Evolutionary conservation across 2,113 vertebrate species (phyloP), one percentile per base, ranked within the genome.

Genomic region (Gallinago undulata): DNA sequence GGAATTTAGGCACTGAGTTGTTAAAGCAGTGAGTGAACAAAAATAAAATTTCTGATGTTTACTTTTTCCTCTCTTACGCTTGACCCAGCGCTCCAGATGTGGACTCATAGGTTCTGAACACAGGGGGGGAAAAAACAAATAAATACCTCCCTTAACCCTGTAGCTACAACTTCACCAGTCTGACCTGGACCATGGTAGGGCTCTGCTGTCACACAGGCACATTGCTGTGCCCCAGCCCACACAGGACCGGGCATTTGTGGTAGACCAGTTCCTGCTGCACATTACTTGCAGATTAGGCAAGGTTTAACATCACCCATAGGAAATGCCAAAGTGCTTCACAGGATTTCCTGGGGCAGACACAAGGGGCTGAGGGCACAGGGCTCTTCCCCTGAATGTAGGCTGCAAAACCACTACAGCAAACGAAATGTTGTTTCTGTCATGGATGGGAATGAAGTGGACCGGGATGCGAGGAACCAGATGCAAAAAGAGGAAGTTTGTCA

Each of bases 181-280:
- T 56, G 47, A 37, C 19, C 41, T n/a, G 31, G 27, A 45, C 2
- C 0, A 0, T 8, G 31, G 56, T 1, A 39, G n/a, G 27, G 27
- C 24, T 53, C 22, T 3, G 14, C 33, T 84, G 76, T 50, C 2
- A 2, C 84, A 69, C 0, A 0, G 45, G 9, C 1, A 0, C 55
- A 18, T 25, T 13, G 19, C 30, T 1, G 10, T 28, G 66, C 62
- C 66, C 4, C 1, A 82, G 66, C 22, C 43, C 43, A 30, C 8
- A 11, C 18, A 59, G 27, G 41, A 11, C 35, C n/a, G 28, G 24
- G 43, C 43, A 68, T n/a, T 47, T 68, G 66, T 3, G 10, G 39
- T 0, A 45, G 9, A 62, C 3, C 33, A 47, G 35, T 11, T 91
- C 53, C 81, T 73, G 78, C 41, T 87, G 53, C 31, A 21, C 17